A percentile compares a stretch with the other conserved stretches of the same genome.
phyloP scores from a whole-genome alignment of 2,888 invertebrate genomes.

The Drosophila basisetae region DNA sequence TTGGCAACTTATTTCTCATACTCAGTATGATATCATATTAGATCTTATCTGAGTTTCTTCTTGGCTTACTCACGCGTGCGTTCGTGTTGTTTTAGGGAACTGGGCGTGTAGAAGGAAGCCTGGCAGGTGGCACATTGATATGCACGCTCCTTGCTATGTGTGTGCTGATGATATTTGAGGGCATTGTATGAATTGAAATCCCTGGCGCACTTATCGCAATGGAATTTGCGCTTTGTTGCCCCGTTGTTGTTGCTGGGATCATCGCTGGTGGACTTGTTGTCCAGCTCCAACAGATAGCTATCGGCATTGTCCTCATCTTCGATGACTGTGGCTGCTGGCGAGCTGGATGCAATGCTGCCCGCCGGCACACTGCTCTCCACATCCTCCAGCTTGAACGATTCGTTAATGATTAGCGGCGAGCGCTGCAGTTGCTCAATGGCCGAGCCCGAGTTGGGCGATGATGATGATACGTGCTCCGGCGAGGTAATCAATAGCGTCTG shows the following conservation, averaged over 20 bases:
- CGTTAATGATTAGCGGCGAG: constrained; percentile 56
- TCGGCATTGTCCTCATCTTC: constrained; percentile 28
- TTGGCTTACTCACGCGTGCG: constrained; percentile 87
- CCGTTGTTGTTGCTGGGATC: constrained; percentile 12
- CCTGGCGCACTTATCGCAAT: constrained; percentile 87
- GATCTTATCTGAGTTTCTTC: background rate
- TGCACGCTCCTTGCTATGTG: constrained; percentile 91
- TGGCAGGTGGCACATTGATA: constrained; percentile 92
- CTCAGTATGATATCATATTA: background rate
- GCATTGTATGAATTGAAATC: constrained; percentile 94
- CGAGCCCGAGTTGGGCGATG: constrained; percentile 37
- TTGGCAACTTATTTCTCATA: background rate
- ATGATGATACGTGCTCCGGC: constrained; percentile 26
- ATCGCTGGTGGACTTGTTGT: constrained; percentile 12
- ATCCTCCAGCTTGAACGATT: constrained; percentile 62
- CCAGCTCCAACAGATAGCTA: constrained; percentile 22
- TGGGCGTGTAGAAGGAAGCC: constrained; percentile 93
- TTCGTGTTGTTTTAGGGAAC: constrained; percentile 93
- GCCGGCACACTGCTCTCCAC: constrained; percentile 24
- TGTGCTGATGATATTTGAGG: constrained; percentile 92
- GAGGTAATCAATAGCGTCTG: constrained; percentile 28
- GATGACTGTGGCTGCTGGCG: constrained; percentile 26
- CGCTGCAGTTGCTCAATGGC: constrained; percentile 62
- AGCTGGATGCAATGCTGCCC: constrained; percentile 20
- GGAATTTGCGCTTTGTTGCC: constrained; percentile 52